Percentiles rank a stretch among this genome's conserved stretches.
phyloP scores from a whole-genome alignment of 2,888 invertebrate genomes.

The Lottia scabra region DNA sequence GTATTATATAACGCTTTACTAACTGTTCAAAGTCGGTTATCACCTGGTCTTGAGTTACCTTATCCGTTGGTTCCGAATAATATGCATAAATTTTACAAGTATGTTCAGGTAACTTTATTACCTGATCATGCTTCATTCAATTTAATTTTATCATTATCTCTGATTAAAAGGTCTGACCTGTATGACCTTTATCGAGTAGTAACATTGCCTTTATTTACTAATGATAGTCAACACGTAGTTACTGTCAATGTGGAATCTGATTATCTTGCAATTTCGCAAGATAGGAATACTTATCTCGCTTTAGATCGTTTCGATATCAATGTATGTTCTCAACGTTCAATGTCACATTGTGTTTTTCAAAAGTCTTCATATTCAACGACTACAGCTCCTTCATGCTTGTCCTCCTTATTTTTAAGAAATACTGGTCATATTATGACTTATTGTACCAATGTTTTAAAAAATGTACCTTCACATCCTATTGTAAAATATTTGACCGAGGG shows the following conservation, averaged over 20 bases:
- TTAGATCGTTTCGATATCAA: not conserved
- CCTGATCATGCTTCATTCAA: not conserved
- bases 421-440: not conserved
- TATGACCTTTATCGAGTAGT: not conserved
- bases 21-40: not conserved
- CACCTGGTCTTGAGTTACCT: not conserved
- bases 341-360: not conserved
- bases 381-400: not conserved
- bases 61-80: not conserved
- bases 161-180: not conserved
- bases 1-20: not conserved
- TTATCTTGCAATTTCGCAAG: not conserved
- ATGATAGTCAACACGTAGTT: not conserved
- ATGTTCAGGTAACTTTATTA: not conserved
- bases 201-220: not conserved
- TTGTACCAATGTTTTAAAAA: not conserved
- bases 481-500: not conserved
- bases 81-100: not conserved
- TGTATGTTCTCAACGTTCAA: not conserved
- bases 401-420: not conserved
- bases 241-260: not conserved
- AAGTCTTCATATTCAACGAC: not conserved
- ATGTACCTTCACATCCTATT: not conserved
- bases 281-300: not conserved
- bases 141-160: not conserved